Base-by-base conservation (phyloP, 2,113 vertebrate genomes). In the Campylomormyrus tamandua region DNA sequence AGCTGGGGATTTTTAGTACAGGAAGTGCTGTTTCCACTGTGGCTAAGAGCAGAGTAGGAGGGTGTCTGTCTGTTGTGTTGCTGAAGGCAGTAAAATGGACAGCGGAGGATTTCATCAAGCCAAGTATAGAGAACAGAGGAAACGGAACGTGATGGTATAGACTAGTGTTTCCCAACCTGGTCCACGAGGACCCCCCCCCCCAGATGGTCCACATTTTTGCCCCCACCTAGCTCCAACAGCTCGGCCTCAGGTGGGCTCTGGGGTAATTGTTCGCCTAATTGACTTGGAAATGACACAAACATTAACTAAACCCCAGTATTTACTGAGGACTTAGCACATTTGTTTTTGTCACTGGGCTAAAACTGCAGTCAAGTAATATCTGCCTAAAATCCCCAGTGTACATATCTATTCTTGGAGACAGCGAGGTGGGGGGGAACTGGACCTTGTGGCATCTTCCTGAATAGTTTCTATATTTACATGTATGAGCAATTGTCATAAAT, bases 191-290 rank as follows among this genome's bases (percentile, higher is more conserved):
- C 2, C 39, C 3, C 58, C 58, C 53, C 53, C 56, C 17, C 50
- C 15, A 66, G 62, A 66, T 66, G 62, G 62, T 66, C 62, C 62
- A 66, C n/a, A 66, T 66, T 31, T 70, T 84, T 19, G 52, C 85
- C 42, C 62, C 62, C 10, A 3, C n/a, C 62, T n/a, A 66, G 9
- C 9, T 66, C 62, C 62, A 70, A n/a, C 46, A 58, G 53, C 50
- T 83, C 84, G 58, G 87, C 90, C 89, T 89, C 91, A 91, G 89
- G 89, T 91, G 83, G 85, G 58, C 62, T 62, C 80, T 89, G 62
- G 19, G 85, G 87, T 80, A 74, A 87, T 87, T 89, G 92, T 92
- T 92, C 92, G 90, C 90, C 90, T 92, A 92, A 93, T 93, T 92
- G 91, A 92, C 90, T 90, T 88, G 87, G 90, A 90, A 77, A 9